Evolutionary conservation across 2,888 invertebrate genomes (phyloP).

Genomic region (Scrobipalpa costella): DNA sequence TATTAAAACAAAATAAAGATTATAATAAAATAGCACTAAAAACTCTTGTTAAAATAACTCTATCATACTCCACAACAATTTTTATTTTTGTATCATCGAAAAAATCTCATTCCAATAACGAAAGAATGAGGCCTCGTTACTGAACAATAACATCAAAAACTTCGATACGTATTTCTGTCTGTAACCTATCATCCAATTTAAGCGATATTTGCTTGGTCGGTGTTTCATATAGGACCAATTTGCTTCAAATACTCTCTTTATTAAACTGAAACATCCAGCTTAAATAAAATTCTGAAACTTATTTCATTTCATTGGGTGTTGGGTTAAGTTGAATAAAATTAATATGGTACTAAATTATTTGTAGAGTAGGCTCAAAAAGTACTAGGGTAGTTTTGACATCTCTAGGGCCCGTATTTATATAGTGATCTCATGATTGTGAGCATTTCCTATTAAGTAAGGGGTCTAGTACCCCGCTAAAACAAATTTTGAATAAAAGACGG

Average conservation of each 20-base stretch:
- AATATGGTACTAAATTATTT: too few species aligned
- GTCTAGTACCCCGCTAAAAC: too few species aligned
- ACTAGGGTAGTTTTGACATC: too few species aligned
- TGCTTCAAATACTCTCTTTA: constrained; percentile 17
- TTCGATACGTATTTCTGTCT: constrained; percentile 1
- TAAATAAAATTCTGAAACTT: neutral
- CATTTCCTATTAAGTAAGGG: too few species aligned
- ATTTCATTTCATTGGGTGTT: neutral
- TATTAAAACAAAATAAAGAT: too few species aligned
- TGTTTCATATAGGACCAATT: constrained; percentile 33
- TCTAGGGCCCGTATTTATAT: too few species aligned
- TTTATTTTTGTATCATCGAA: neutral
- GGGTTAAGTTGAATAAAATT: neutral
- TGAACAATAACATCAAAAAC: constrained; percentile 1
- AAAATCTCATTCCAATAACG: neutral
- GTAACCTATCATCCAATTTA: neutral
- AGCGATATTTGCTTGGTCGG: neutral
- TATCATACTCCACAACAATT: neutral
- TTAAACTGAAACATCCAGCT: neutral
- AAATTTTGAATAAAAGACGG: too few species aligned
- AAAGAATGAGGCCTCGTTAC: neutral
- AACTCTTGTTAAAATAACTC: too few species aligned
- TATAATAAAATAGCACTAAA: too few species aligned
- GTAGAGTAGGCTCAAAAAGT: too few species aligned
- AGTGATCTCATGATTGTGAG: too few species aligned